Evolutionary conservation across 2,888 invertebrate species (phyloP), one percentile per base, ranked within the genome.

Genomic region (Scaeva pyrastri): DNA sequence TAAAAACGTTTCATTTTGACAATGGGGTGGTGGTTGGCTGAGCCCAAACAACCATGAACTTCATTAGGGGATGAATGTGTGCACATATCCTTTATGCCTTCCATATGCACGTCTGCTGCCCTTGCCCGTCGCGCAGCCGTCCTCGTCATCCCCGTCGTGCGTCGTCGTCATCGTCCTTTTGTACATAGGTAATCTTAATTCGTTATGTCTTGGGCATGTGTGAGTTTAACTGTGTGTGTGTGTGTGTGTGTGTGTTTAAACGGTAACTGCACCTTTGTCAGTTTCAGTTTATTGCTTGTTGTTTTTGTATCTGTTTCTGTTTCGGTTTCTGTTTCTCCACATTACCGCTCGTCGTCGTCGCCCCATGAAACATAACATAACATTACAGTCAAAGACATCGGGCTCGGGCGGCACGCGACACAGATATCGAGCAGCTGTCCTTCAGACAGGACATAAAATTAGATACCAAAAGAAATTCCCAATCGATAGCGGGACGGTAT

Each of bases 401-500:
- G 94, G 64, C 64, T 23, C 31, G 91, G 94, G 39, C 58, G 58
- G 93, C 95, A 95, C 94, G 94, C 95, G 93, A 94, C 95, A 88
- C 95, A 95, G 90, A 94, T 94, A 91, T 93, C 94, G 91, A 94
- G 94, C 92, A 94, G 94, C 93, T 94, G 94, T 93, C 92, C 93
- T 90, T 91, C 93, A 90, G 94, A 94, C 90, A 94, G 94, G 90
- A 93, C 93, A 88, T 93, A 56, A 77, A 77, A 82, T 71, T 58
- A 62, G 56, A 79, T 52, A 83, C 60, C 64, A 64, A 76, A 60
- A 48, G 66, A 66, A 66, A 36, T 85, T 68, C 5, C 68, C 81
- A 70, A 72, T 85, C 74, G 3, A 19, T 26, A 58, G 14, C 71
- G 82, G 78, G 82, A 82, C 74, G 55, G 21, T 81, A 74, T 45